A percentile compares a stretch with the other conserved stretches of the same genome.
Evolutionary conservation across 2,113 vertebrate species (phyloP).

Genomic region (Eclectus roratus): DNA sequence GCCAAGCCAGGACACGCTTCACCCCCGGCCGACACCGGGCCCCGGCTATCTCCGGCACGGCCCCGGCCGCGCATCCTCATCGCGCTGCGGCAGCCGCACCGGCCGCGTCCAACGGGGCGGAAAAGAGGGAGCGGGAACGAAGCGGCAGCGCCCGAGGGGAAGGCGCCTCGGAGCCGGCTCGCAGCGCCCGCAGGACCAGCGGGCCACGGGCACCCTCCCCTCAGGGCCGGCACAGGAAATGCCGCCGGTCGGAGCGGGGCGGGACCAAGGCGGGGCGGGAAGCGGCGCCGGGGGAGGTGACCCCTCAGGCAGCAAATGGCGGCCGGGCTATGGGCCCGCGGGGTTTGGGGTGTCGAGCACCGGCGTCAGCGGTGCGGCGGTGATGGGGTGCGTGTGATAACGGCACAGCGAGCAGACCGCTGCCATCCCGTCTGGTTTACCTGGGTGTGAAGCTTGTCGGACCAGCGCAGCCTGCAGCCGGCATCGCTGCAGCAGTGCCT

Average conservation of each 20-base stretch:
- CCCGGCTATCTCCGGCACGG: background rate
- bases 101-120: background rate
- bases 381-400: background rate
- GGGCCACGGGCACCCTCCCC: background rate
- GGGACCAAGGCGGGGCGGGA: background rate
- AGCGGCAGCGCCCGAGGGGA: background rate
- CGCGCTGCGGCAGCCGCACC: background rate
- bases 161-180: background rate
- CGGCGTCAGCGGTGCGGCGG: background rate
- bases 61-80: background rate
- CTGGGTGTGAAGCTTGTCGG: fast-evolving
- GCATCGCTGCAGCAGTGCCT: fast-evolving
- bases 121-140: background rate
- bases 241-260: background rate
- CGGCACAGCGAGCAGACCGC: background rate
- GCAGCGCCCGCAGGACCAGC: background rate
- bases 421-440: background rate
- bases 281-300: background rate
- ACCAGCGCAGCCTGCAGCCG: too few species aligned
- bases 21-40: background rate
- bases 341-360: too few species aligned
- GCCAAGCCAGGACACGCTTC: background rate
- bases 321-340: too few species aligned
- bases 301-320: background rate
- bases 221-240: background rate